Base-by-base conservation (phyloP, 2,888 invertebrate species). In the Cactoblastis cactorum region DNA sequence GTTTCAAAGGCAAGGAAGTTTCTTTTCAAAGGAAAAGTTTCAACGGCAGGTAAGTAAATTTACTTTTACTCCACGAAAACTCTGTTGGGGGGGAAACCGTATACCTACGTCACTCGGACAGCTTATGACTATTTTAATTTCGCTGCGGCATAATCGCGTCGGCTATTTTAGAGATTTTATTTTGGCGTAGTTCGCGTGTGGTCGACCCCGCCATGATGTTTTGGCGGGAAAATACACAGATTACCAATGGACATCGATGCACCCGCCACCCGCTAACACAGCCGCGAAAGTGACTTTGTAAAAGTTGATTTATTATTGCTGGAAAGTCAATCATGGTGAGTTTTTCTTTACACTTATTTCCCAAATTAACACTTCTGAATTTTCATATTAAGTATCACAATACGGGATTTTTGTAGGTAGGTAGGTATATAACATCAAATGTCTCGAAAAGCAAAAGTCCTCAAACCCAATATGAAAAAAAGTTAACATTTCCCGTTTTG, bases 131-230 rank as follows among this genome's bases (percentile, higher is more conserved):
- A 84, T 87, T 87, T 86, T 82, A 78, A 86, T 84, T 78, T 75
- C 75, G 74, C 77, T 70, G 77, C 79, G 73, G 75, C 65, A 69
- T 65, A 69, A 77, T 72, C 69, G 77, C 72, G 71, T 59, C 69
- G 74, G 84, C 83, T 89, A 89, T 89, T 89, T 89, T 80, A 47
- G 80, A 83, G 65, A 77, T 86, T 86, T 89, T 89, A 89, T 89
- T 89, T 88, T 83, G 77, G 86, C 84, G 80, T 79, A 78, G 88
- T 87, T 87, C 85, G 88, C 85, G 89, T 88, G 89, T 89, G 89
- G 89, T 87, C 83, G 77, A 61, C 59, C 57, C 61, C 62, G 67
- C 65, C 66, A 69, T 69, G 71, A 65, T 72, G 71, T 83, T 86
- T 86, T 86, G 86, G 88, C 87, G 86, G 87, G 82, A 85, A 85